phyloP scores from a whole-genome alignment of 2,113 vertebrate genomes.

The Chloroceryle aenea region DNA sequence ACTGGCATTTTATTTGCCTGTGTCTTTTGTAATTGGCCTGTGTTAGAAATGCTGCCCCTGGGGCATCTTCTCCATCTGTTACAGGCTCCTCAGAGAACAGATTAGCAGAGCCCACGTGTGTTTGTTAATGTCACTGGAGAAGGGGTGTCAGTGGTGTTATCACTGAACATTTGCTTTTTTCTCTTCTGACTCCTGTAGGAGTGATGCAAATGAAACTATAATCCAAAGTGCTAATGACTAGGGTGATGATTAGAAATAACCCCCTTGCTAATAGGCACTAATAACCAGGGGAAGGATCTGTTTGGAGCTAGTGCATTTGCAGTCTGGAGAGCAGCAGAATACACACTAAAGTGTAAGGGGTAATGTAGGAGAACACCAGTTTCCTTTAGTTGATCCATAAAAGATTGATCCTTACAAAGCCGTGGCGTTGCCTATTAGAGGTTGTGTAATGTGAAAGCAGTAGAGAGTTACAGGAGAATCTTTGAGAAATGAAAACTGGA shows the following conservation, averaged over 20 bases:
- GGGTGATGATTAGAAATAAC: not conserved
- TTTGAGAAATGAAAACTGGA: not conserved
- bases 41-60: not conserved
- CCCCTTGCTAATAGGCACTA: not conserved
- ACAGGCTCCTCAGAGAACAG: not conserved
- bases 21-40: not conserved
- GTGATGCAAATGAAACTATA: not conserved
- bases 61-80: not conserved
- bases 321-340: not conserved
- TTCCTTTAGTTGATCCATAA: not conserved
- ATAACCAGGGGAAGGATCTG: not conserved
- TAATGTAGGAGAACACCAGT: not conserved
- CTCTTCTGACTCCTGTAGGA: not conserved
- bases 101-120: not conserved
- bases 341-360: not conserved
- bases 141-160: not conserved
- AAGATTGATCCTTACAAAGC: not conserved
- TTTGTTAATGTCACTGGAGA: not conserved
- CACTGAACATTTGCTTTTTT: not conserved
- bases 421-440: not conserved
- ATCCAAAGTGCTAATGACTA: not conserved
- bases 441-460: not conserved
- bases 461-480: not conserved
- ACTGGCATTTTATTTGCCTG: not conserved
- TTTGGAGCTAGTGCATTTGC: not conserved